Conservation (phyloP, 2,888 invertebrate genomes). For the Yponomeuta evonymella region DNA sequence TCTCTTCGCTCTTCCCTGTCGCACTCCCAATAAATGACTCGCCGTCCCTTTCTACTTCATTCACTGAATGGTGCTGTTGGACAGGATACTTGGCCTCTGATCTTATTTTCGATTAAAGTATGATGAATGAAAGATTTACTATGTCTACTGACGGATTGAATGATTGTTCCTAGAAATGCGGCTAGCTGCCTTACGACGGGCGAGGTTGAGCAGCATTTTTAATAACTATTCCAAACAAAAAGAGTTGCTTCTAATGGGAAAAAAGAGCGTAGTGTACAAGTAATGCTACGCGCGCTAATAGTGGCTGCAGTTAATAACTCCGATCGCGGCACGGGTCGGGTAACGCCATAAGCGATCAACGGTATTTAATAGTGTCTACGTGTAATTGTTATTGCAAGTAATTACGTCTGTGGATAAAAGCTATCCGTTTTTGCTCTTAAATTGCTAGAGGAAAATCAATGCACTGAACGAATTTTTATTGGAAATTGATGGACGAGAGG, state of each 20-base stretch:
- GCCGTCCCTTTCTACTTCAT: slow-evolving; percentile 31
- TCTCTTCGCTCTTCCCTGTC: slow-evolving; percentile 31
- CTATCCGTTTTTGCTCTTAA: slow-evolving; percentile 10
- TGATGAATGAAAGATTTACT: slow-evolving; percentile 57
- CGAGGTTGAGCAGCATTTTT: background rate
- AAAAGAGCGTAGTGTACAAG: slow-evolving; percentile 20
- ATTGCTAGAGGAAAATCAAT: slow-evolving; percentile 3
- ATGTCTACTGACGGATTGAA: slow-evolving; percentile 33
- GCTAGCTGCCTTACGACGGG: background rate
- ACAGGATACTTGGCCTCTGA: slow-evolving; percentile 39
- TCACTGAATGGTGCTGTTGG: slow-evolving; percentile 43
- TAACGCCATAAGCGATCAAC: slow-evolving; percentile 22
- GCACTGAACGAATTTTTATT: background rate
- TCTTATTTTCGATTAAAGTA: slow-evolving; percentile 57
- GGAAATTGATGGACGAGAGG: background rate
- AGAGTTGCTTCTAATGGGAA: background rate
- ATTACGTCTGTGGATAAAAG: slow-evolving; percentile 18
- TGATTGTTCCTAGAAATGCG: slow-evolving; percentile 12
- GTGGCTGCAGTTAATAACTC: slow-evolving; percentile 43
- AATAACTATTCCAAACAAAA: background rate
- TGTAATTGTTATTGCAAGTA: slow-evolving; percentile 29
- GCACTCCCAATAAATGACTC: slow-evolving; percentile 18
- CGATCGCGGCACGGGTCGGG: slow-evolving; percentile 27
- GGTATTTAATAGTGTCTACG: slow-evolving; percentile 31
- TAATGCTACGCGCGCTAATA: slow-evolving; percentile 40